phyloP scores from a whole-genome alignment of 1,140 invertebrate species.

The Zaprionus tsacasi region DNA sequence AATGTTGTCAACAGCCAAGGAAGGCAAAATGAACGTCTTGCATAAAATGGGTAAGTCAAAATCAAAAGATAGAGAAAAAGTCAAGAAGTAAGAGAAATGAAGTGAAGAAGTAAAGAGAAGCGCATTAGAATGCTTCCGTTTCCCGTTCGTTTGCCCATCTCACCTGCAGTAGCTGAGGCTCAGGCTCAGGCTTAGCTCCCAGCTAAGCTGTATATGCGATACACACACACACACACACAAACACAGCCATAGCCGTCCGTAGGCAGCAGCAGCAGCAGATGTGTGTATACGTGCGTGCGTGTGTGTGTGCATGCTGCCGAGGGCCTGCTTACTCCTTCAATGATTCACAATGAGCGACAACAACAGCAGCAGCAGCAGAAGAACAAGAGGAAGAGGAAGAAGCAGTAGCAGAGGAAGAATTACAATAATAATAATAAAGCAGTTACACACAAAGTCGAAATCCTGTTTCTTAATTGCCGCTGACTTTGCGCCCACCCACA shows the following conservation, averaged over 20 bases:
- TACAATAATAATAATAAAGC: conserved; percentile 33
- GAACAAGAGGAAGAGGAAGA: not conserved
- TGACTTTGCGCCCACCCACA: conserved; percentile 26
- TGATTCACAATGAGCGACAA: conserved; percentile 32
- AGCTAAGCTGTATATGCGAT: conserved; percentile 25
- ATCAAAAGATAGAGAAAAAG: conserved; percentile 1
- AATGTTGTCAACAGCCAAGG: conserved; percentile 44
- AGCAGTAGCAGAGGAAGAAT: conserved; percentile 1
- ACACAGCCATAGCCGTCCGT: not conserved
- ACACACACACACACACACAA: conserved; percentile 1
- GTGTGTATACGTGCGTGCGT: not conserved
- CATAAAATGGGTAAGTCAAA: conserved; percentile 65
- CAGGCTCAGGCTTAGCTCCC: conserved; percentile 7
- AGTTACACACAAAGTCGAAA: conserved; percentile 22
- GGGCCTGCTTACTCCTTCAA: conserved; percentile 15
- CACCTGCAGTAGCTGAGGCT: conserved; percentile 28
- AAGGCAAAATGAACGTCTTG: conserved; percentile 62
- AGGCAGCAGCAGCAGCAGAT: conserved; percentile 12
- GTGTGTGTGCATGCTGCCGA: conserved; percentile 12
- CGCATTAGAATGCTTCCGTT: conserved; percentile 23
- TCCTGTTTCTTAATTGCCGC: conserved; percentile 35
- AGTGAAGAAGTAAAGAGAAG: not conserved
- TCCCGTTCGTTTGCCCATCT: conserved; percentile 13
- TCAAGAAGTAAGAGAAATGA: conserved; percentile 7
- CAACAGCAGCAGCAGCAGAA: conserved; percentile 7